These are phyloP conservation scores for Apostichopus japonicus DNA, from an alignment of 35 echinoderm and acorn worm genomes.

Conservation along the genomic window DNA sequence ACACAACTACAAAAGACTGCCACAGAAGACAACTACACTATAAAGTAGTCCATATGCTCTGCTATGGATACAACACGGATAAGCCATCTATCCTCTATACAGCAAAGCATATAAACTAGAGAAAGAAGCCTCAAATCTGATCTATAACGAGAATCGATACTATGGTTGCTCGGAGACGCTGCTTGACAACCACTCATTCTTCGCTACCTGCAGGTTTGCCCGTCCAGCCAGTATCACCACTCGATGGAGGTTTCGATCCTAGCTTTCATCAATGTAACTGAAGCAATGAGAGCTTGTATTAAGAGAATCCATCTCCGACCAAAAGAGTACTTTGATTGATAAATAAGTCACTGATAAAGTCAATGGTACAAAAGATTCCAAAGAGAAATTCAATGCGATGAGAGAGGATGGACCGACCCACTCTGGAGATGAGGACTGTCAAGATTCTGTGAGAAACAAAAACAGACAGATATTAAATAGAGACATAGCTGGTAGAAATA, in stretches of 20 bases:
- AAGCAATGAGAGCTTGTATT: slow-evolving; percentile 3
- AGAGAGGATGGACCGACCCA: background rate
- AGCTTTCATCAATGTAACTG: slow-evolving; percentile 35
- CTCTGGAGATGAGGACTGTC: background rate
- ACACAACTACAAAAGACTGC: background rate
- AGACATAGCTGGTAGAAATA: too few relatives aligned
- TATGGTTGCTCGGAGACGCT: background rate
- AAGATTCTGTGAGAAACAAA: slow-evolving; percentile 14
- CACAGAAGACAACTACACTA: background rate
- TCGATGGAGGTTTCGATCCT: slow-evolving; percentile 19
- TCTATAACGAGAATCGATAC: background rate
- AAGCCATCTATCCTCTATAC: too few relatives aligned
- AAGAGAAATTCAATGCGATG: slow-evolving; percentile 40
- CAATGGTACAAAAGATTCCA: slow-evolving; percentile 26
- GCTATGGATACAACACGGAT: background rate
- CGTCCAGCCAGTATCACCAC: slow-evolving; percentile 22
- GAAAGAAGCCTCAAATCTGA: background rate
- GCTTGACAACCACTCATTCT: slow-evolving; percentile 6
- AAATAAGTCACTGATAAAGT: slow-evolving; percentile 29
- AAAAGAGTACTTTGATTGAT: too few relatives aligned
- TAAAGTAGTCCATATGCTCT: background rate
- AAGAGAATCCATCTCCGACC: background rate
- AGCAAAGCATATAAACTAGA: background rate
- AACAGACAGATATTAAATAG: background rate
- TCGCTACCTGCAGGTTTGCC: slow-evolving; percentile 7